These are phyloP conservation scores for Toxotes lorentzi DNA, from an alignment of 2,797 vertebrate species.

Conservation along the genomic window DNA sequence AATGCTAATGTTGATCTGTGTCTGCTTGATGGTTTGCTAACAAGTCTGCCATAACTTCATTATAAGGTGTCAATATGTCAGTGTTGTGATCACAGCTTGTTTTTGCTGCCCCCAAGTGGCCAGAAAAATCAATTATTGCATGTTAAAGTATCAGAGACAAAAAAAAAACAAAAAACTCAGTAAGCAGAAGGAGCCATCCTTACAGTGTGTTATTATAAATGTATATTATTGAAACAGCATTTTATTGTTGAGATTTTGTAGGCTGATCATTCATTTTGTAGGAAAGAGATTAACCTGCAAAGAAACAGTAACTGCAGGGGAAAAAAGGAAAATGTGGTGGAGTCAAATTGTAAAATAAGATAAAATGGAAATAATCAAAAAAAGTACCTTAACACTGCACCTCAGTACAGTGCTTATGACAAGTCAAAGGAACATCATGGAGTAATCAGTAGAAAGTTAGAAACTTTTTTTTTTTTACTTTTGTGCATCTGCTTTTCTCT, in stretches of 20 bases:
- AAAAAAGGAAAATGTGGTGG: not conserved
- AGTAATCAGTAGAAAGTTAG: not conserved
- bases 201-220: not conserved
- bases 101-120: not conserved
- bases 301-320: not conserved
- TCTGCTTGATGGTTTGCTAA: not conserved
- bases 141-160: not conserved
- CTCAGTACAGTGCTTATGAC: not conserved
- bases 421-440: not conserved
- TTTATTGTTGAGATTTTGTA: not conserved
- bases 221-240: not conserved
- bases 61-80: not conserved
- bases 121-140: not conserved
- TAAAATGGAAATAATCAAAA: not conserved
- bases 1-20: not conserved
- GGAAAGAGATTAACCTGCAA: not conserved
- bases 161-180: not conserved
- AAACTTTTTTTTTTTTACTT: not conserved
- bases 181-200: not conserved
- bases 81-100: not conserved
- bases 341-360: not conserved
- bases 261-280: too few relatives aligned
- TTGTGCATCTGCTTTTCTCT: slow-evolving; percentile 12
- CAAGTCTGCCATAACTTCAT: not conserved
- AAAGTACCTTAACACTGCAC: not conserved